A percentile compares a stretch with the other conserved stretches of the same genome.
Conservation (phyloP, 2,797 vertebrate species). For the Macrochelys suwanniensis region DNA sequence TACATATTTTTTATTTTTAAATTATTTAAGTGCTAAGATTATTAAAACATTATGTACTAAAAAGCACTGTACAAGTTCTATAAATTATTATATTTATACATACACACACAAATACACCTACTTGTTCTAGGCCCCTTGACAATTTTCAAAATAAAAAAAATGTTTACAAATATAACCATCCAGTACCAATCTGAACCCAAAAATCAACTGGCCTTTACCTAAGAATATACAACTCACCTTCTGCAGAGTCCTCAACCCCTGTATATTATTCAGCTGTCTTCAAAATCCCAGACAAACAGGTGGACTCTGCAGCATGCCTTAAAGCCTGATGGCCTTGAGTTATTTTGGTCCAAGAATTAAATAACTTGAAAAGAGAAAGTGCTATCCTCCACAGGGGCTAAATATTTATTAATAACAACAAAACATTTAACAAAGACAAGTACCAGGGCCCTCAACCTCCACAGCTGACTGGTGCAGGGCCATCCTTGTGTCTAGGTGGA, state of each 20-base stretch:
- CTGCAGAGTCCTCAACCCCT: neutral
- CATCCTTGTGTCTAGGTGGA: neutral
- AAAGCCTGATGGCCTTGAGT: neutral
- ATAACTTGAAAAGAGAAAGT: neutral
- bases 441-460: rapidly evolving
- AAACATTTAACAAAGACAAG: neutral
- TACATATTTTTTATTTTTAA: neutral
- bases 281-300: neutral
- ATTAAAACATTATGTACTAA: neutral
- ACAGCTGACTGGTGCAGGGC: neutral
- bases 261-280: rapidly evolving
- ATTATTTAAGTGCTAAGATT: neutral
- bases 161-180: neutral
- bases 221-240: neutral
- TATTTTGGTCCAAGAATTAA: neutral
- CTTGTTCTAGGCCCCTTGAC: neutral
- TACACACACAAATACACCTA: neutral
- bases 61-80: neutral
- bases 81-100: neutral
- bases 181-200: neutral
- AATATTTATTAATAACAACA: neutral
- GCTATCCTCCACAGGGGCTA: neutral
- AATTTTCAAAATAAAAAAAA: neutral
- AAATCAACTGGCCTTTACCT: neutral
- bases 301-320: neutral